Percentiles rank a stretch among this genome's conserved stretches.
phyloP scores from a whole-genome alignment of 2,797 vertebrate species.

The Rhinogobio ventralis region DNA sequence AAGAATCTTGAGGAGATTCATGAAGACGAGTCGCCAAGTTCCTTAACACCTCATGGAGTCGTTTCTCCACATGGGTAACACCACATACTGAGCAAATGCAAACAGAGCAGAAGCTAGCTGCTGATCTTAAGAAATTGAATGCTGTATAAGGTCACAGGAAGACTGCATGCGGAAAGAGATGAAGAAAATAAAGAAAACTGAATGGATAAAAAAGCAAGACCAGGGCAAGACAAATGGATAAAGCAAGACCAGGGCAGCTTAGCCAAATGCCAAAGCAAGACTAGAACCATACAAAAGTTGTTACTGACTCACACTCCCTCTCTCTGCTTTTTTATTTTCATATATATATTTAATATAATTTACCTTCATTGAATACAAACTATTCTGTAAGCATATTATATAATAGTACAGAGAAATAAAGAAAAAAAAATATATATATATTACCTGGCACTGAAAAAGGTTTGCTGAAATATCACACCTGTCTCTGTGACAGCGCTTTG shows the following conservation, averaged over 20 bases:
- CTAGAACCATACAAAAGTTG: background rate
- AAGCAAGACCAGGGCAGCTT: background rate
- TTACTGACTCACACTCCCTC: background rate
- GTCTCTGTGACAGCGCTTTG: background rate
- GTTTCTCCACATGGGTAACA: slow-evolving; percentile 23
- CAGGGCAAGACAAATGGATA: background rate
- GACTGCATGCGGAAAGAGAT: background rate
- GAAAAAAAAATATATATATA: background rate
- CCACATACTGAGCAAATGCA: slow-evolving; percentile 42
- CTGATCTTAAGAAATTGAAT: slow-evolving; percentile 7
- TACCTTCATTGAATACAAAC: background rate
- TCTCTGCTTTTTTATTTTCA: background rate
- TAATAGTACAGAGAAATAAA: background rate
- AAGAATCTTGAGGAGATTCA: slow-evolving; percentile 52
- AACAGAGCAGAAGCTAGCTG: slow-evolving; percentile 45
- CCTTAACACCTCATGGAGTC: slow-evolving; percentile 25
- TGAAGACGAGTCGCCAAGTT: slow-evolving; percentile 30
- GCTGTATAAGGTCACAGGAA: slow-evolving; percentile 12
- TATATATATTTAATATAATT: background rate
- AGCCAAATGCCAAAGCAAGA: background rate
- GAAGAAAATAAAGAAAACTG: background rate
- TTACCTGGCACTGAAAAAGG: background rate
- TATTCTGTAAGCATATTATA: background rate
- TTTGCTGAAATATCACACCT: background rate
- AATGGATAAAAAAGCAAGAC: background rate